Base-by-base conservation (phyloP, 2,888 invertebrate genomes). In the Acrocera orbiculus region DNA sequence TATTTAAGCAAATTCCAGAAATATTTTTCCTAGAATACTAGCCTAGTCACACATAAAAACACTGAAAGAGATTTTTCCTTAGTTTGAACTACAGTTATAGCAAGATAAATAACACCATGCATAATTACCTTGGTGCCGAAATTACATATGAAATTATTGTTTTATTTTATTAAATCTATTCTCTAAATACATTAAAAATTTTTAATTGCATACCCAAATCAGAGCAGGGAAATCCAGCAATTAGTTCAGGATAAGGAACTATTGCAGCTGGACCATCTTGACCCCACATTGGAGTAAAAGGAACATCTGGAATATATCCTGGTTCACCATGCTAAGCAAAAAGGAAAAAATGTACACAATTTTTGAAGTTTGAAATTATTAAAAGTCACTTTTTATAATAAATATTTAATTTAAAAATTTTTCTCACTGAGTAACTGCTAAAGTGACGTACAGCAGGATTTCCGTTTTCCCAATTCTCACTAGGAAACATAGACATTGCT, bases 191-290 rank as follows among this genome's bases (percentile, higher is more conserved):
- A n/a, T n/a, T n/a, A n/a, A n/a, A n/a, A n/a, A n/a, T n/a, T n/a
- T n/a, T n/a, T n/a, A n/a, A n/a, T 14, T 19, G 37, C 51, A 54
- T 51, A 68, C 69, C 66, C 45, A 70, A 55, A 53, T 77, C 77
- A 9, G 73, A 65, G 31, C 71, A 71, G 33, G 75, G 76, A 52
- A 76, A 78, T 14, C 69, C 69, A 8, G 73, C 70, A 50, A 79
- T 67, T 46, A 78, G 69, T 47, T 78, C 77, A 4, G 77, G 76
- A 47, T 77, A 78, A 19, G 66, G 66, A 7, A 65, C 61, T 32
- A 68, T 57, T 3, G 69, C 66, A 31, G 73, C 70, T 4, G 70
- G 65, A 11, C 73, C 68, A 7, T 54, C 53, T 34, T 58, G 56
- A 9, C 51, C 47, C 60, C 61, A 61, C 17, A 61, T 41, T 11